A percentile compares a stretch with the other conserved stretches of the same genome.
Conservation (phyloP, 2,797 vertebrate genomes). For the Hoplostethus atlanticus region DNA sequence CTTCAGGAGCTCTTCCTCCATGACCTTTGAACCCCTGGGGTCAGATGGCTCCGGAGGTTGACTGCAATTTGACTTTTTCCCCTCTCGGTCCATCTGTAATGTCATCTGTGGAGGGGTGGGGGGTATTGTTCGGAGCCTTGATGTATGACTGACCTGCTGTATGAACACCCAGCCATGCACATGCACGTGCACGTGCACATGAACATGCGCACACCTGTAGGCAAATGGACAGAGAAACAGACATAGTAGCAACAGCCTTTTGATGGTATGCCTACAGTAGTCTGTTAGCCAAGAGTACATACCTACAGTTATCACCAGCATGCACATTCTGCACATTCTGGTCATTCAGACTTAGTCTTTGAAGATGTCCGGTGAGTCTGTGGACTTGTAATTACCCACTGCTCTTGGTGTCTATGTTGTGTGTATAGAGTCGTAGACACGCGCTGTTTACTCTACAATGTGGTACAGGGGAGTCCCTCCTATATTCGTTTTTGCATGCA, state of each 20-base stretch:
- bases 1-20: constrained; percentile 30
- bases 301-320: constrained; percentile 20
- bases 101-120: constrained; percentile 21
- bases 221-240: constrained; percentile 13
- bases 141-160: constrained; percentile 12
- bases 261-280: background rate
- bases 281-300: constrained; percentile 26
- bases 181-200: background rate
- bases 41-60: constrained; percentile 41
- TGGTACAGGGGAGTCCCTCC: background rate
- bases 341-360: constrained; percentile 38
- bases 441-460: constrained; percentile 9
- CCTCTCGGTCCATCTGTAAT: constrained; percentile 23
- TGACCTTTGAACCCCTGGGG: constrained; percentile 60
- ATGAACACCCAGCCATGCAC: background rate
- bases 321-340: constrained; percentile 69
- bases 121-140: background rate
- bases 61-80: constrained; percentile 52
- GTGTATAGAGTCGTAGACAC: constrained; percentile 24
- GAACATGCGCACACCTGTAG: background rate
- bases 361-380: constrained; percentile 32
- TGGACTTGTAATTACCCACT: constrained; percentile 54
- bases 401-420: background rate
- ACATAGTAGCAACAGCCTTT: no score
- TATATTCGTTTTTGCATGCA: background rate